Conservation (phyloP, 2,888 invertebrate species). For the Dimorphilus gyrociliatus region DNA sequence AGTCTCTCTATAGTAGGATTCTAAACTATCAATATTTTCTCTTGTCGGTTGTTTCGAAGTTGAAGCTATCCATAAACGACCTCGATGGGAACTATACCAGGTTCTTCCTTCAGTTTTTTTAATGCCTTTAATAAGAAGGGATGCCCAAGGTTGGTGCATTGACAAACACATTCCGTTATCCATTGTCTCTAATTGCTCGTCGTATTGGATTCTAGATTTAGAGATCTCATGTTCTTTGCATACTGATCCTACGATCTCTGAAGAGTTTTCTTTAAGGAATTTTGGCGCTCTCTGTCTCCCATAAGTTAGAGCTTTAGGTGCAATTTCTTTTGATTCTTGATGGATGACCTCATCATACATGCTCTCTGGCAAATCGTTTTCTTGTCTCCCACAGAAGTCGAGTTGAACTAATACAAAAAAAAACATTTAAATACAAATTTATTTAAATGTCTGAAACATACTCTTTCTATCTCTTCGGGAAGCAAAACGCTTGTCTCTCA, state of each 20-base stretch:
- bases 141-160: constrained; percentile 92
- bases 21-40: constrained; percentile 48
- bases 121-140: constrained; percentile 73
- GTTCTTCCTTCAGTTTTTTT: constrained; percentile 80
- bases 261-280: too few species aligned
- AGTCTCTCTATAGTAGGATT: constrained; percentile 55
- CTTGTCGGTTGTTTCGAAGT: constrained; percentile 56
- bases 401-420: too few species aligned
- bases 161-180: constrained; percentile 74
- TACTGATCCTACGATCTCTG: too few species aligned
- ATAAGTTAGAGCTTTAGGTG: too few species aligned
- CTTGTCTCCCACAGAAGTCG: too few species aligned
- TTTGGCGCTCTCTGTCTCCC: too few species aligned
- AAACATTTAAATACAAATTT: too few species aligned
- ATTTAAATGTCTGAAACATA: too few species aligned
- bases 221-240: constrained; percentile 9
- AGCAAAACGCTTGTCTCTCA: constrained; percentile 52
- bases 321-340: too few species aligned
- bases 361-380: too few species aligned
- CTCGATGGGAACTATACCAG: constrained; percentile 81
- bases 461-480: constrained; percentile 52
- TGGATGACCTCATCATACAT: too few species aligned
- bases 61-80: constrained; percentile 84
- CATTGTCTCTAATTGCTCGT: constrained; percentile 59
- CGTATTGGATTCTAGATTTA: constrained; percentile 47